Percentiles rank a stretch among this genome's conserved stretches.
phyloP scores from a whole-genome alignment of 2,888 invertebrate genomes.

The Brachylomia viminalis region DNA sequence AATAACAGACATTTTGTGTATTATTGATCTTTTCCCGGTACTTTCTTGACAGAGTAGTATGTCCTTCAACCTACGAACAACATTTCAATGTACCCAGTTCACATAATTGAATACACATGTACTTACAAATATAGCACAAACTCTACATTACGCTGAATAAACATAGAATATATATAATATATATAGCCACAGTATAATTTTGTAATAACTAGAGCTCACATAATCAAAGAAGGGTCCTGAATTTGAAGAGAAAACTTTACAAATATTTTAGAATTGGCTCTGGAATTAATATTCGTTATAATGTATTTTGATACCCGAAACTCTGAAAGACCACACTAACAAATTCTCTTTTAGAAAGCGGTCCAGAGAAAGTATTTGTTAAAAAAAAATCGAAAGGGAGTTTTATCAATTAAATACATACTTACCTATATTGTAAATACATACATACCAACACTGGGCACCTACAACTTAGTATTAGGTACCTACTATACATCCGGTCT shows the following conservation, averaged over 20 bases:
- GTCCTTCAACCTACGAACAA: conserved; percentile 24
- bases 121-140: conserved; percentile 21
- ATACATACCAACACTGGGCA: neutral
- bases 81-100: conserved; percentile 27
- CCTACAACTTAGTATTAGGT: neutral
- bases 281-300: conserved; percentile 42
- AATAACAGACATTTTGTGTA: too few species aligned
- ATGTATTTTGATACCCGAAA: conserved; percentile 38
- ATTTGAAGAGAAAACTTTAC: conserved; percentile 37
- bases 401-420: neutral
- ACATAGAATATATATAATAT: conserved; percentile 18
- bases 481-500: neutral
- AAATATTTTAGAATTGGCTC: conserved; percentile 40
- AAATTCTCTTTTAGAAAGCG: conserved; percentile 6
- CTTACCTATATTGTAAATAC: neutral
- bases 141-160: conserved; percentile 8
- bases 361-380: neutral
- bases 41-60: too few species aligned
- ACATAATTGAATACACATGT: conserved; percentile 31
- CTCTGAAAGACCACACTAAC: conserved; percentile 9
- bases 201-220: conserved; percentile 31
- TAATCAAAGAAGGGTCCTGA: conserved; percentile 13
- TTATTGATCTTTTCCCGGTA: too few species aligned
- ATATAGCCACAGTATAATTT: conserved; percentile 29
- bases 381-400: neutral